Conservation (phyloP, 2,888 invertebrate genomes). For the Cephonodes hylas region DNA sequence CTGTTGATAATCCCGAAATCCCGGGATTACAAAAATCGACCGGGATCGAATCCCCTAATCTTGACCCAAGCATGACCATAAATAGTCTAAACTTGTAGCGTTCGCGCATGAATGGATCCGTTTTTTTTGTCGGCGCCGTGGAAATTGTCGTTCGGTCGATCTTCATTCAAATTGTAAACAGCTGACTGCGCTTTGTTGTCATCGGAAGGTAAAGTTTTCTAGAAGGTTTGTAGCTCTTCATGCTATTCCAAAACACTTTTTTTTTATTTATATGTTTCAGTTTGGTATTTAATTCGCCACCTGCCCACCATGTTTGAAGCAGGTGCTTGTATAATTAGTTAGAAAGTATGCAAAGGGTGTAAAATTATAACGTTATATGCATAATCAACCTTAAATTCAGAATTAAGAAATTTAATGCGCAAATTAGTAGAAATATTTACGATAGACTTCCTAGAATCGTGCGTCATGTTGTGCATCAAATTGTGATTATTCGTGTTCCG, state of each 20-base stretch:
- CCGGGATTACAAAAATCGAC: too few relatives aligned
- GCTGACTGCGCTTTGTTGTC: not conserved
- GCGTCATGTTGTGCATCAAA: not conserved
- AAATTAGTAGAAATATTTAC: not conserved
- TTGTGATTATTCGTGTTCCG: not conserved
- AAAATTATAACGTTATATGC: too few relatives aligned
- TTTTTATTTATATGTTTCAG: too few relatives aligned
- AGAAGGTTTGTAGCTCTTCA: too few relatives aligned
- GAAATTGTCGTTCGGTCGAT: conserved; percentile 8
- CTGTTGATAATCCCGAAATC: too few relatives aligned
- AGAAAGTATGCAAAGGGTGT: too few relatives aligned
- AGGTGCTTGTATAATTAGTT: too few relatives aligned
- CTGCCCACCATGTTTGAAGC: not conserved
- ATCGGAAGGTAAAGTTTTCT: not conserved
- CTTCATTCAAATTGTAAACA: conserved; percentile 9
- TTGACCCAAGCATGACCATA: conserved; percentile 42
- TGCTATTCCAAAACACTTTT: not conserved
- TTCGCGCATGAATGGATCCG: conserved; percentile 29
- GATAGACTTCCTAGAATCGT: not conserved
- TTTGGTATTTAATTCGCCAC: not conserved
- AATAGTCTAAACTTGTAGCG: conserved; percentile 30
- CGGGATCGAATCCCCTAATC: too few relatives aligned
- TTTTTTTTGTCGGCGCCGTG: conserved; percentile 23
- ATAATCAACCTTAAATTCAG: too few relatives aligned
- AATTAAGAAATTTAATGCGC: not conserved